Conservation (phyloP, 2,113 vertebrate species). For the Oryzias melastigma region DNA sequence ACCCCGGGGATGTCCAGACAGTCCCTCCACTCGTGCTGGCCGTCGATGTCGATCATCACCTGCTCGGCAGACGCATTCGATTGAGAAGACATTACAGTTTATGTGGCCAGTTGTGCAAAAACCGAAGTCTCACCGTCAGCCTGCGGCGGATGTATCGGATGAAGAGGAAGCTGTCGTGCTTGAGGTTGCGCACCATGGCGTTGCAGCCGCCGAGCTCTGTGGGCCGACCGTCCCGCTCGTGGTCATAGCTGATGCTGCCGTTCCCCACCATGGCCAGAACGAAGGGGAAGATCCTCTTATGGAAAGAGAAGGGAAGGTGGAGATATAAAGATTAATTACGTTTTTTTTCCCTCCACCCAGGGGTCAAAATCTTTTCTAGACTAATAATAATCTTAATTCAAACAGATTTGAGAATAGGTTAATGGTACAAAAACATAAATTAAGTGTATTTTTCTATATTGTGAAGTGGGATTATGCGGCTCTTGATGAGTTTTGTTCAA, state of each 20-base stretch:
- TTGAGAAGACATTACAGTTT: background rate
- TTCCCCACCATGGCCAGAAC: conserved; percentile 95
- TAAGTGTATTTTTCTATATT: too few species aligned
- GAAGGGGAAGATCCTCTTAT: conserved; percentile 90
- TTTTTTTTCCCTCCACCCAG: too few species aligned
- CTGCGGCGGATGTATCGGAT: conserved; percentile 92
- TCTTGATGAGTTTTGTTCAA: too few species aligned
- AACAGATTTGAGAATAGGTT: too few species aligned
- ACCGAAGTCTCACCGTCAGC: conserved; percentile 83
- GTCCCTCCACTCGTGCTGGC: conserved; percentile 93
- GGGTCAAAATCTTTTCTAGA: too few species aligned
- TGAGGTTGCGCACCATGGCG: conserved; percentile 90
- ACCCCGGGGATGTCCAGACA: conserved; percentile 93
- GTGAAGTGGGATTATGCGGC: too few species aligned
- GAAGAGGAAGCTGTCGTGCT: conserved; percentile 95
- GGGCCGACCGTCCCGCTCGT: conserved; percentile 88
- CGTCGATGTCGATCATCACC: conserved; percentile 93
- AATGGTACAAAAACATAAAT: too few species aligned
- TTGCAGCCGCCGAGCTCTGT: conserved; percentile 93
- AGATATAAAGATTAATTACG: background rate
- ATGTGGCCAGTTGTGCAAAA: background rate
- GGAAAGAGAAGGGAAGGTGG: background rate
- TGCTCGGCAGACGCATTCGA: conserved; percentile 2
- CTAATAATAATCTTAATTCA: too few species aligned
- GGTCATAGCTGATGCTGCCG: conserved; percentile 89